A percentile compares a stretch with the other conserved stretches of the same genome.
phyloP scores from a whole-genome alignment of 1,140 invertebrate species.

The Bombus pyrosoma region DNA sequence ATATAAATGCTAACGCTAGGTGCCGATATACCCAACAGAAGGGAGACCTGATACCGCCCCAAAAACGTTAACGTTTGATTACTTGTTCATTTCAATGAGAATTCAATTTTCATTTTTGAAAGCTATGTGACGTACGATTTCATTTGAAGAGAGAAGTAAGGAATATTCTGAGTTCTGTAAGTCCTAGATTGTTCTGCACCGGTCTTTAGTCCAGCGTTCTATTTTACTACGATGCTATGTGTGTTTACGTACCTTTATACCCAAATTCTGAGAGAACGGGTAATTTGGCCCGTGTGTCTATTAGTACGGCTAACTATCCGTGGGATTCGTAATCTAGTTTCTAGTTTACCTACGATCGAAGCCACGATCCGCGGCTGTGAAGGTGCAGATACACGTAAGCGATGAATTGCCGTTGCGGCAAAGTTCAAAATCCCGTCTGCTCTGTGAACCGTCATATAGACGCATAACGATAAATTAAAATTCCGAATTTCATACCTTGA shows the following conservation, averaged over 20 bases:
- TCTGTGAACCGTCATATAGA: slow-evolving; percentile 40
- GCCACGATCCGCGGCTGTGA: slow-evolving; percentile 51
- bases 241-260: slow-evolving; percentile 19
- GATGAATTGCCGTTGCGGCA: slow-evolving; percentile 58
- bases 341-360: slow-evolving; percentile 70
- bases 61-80: not conserved
- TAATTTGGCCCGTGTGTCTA: slow-evolving; percentile 70
- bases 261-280: slow-evolving; percentile 20
- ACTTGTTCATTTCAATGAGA: not conserved
- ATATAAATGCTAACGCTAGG: not conserved
- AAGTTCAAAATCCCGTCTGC: slow-evolving; percentile 71
- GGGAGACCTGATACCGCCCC: not conserved
- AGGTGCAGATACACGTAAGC: slow-evolving; percentile 53
- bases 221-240: not conserved
- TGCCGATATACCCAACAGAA: not conserved
- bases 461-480: slow-evolving; percentile 17
- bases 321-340: slow-evolving; percentile 77
- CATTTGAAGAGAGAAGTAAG: not conserved
- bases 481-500: slow-evolving; percentile 18
- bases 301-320: slow-evolving; percentile 73
- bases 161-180: too few species aligned
- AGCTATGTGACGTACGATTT: not conserved
- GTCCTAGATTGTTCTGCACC: not conserved
- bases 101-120: not conserved
- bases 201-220: not conserved